Conservation (phyloP, 2,113 vertebrate genomes). For the Bombycilla garrulus region DNA sequence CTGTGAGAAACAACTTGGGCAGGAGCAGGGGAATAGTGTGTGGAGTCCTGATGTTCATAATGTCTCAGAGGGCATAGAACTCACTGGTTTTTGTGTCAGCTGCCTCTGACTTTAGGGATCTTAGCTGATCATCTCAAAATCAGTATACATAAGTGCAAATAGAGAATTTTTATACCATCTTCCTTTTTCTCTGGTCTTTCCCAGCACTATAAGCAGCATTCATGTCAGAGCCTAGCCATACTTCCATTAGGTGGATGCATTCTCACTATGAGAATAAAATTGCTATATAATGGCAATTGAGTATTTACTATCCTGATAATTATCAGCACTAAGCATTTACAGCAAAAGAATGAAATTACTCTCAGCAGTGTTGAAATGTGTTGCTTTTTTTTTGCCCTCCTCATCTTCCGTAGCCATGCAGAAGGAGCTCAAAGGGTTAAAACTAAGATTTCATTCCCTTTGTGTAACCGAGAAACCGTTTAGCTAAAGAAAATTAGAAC, state of each 20-base stretch:
- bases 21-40: background rate
- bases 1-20: background rate
- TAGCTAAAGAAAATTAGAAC: background rate
- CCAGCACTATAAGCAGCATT: background rate
- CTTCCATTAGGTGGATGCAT: background rate
- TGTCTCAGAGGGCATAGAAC: fast-evolving
- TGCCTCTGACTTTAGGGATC: background rate
- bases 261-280: background rate
- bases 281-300: background rate
- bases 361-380: background rate
- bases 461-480: background rate
- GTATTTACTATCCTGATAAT: background rate
- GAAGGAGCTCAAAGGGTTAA: background rate
- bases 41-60: background rate
- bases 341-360: background rate
- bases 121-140: background rate
- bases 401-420: background rate
- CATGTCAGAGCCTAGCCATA: background rate
- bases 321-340: background rate
- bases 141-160: background rate
- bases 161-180: background rate
- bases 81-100: background rate
- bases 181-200: background rate
- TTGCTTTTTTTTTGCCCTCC: background rate
- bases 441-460: background rate